A percentile compares a stretch with the other conserved stretches of the same genome.
phyloP scores from a whole-genome alignment of 1,140 invertebrate species.

The Drosophila pseudoobscura region DNA sequence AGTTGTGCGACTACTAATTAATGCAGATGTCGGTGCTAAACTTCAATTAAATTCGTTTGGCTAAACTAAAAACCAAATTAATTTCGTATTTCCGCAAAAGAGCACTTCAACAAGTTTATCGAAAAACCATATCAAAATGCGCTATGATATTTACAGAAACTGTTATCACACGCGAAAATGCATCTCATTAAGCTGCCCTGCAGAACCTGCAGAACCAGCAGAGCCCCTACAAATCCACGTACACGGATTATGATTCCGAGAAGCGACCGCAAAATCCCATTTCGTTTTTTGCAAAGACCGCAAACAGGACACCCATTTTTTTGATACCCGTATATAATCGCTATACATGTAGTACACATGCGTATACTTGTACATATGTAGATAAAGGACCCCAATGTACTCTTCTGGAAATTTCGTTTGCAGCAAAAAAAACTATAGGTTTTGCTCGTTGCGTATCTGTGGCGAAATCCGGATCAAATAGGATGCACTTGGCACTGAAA shows the following conservation, averaged over 20 bases:
- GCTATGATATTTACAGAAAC: slow-evolving; percentile 8
- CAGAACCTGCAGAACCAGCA: neutral
- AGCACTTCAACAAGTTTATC: neutral
- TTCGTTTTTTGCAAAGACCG: slow-evolving; percentile 18
- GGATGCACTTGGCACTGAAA: too few relatives aligned
- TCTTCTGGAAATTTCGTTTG: too few relatives aligned
- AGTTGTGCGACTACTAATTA: neutral
- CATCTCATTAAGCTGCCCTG: neutral
- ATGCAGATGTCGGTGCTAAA: slow-evolving; percentile 7
- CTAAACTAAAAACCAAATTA: slow-evolving; percentile 15
- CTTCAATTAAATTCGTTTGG: slow-evolving; percentile 7
- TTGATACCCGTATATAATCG: neutral
- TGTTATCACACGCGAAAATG: slow-evolving; percentile 1
- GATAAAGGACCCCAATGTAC: too few relatives aligned
- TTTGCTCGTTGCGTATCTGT: too few relatives aligned
- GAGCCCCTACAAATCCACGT: slow-evolving; percentile 18
- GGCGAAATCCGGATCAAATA: too few relatives aligned
- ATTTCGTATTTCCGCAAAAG: slow-evolving; percentile 25
- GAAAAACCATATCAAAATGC: slow-evolving; percentile 18
- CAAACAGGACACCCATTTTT: slow-evolving; percentile 5
- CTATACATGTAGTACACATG: too few relatives aligned
- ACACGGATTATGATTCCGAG: slow-evolving; percentile 15
- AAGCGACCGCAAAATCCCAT: slow-evolving; percentile 47
- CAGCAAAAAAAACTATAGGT: too few relatives aligned
- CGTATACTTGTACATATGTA: too few relatives aligned